Evolutionary conservation across 2,888 invertebrate genomes (phyloP), one percentile per base, ranked within the genome.

Genomic region (Oligia latruncula): DNA sequence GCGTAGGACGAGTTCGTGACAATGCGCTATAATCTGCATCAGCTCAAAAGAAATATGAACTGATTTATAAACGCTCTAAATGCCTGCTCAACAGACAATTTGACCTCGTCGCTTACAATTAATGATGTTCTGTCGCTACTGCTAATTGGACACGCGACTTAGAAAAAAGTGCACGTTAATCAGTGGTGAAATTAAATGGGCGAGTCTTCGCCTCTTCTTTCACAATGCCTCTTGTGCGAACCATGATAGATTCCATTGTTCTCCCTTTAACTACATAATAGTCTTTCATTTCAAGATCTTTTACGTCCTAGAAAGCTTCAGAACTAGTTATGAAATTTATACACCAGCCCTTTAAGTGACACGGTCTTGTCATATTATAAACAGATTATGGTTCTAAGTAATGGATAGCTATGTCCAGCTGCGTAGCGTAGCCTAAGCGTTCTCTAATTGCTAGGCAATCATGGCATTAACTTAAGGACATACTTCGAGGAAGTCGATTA

Each of bases 61-160:
- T 82, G 84, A 84, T 80, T 86, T 84, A 82, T 84, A 86, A 84
- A 79, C 66, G 78, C 35, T 83, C 79, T 79, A 80, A 83, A 83
- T 76, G 82, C 76, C 76, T 74, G 82, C 76, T 81, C 81, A 86
- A 84, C 74, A 84, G 74, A 78, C 74, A 73, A 29, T 77, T 73
- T 81, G 81, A 84, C 88, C 82, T 81, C 81, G 71, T 80, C 77
- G 71, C 72, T 80, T 72, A 71, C 76, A 77, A 81, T 82, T 78
- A 83, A 87, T 78, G 70, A 75, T 70, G 68, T 77, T 77, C 65
- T 81, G 76, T 74, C 62, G 80, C 80, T 81, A 49, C 79, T 60
- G 74, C 72, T 86, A 87, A 88, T 85, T 83, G 73, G 70, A 85
- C 84, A 84, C 82, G 79, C 79, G 77, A 83, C 74, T 76, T 23